These are phyloP conservation scores for Folsomia candida DNA, from an alignment of 2,888 invertebrate species.

Conservation along the genomic window DNA sequence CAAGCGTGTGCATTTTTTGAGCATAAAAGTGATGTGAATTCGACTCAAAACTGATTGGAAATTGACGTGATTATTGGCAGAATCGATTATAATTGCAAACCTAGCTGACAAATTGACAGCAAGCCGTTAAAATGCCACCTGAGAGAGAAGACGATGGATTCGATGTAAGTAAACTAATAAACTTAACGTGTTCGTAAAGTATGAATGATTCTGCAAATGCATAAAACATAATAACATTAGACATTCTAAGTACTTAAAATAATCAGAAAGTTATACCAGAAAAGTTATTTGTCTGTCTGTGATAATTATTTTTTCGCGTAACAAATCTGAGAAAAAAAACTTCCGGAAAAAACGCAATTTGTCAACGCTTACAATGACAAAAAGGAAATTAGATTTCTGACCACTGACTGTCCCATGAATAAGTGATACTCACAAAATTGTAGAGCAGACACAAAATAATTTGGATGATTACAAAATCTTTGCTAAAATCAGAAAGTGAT, in stretches of 20 bases:
- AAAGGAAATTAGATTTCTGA: not conserved
- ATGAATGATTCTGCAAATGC: not conserved
- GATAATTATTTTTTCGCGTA: not conserved
- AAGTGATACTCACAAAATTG: not conserved
- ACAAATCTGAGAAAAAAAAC: too few relatives aligned
- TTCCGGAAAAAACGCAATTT: too few relatives aligned
- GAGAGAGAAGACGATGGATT: constrained; percentile 13
- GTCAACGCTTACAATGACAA: too few relatives aligned
- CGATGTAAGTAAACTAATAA: constrained; percentile 7
- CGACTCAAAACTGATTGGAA: too few relatives aligned
- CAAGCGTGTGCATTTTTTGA: not conserved
- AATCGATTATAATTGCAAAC: not conserved
- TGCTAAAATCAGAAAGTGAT: not conserved
- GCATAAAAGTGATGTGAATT: not conserved
- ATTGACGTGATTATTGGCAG: not conserved
- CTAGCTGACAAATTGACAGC: not conserved
- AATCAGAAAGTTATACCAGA: too few relatives aligned
- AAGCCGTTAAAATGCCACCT: constrained; percentile 4
- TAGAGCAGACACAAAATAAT: not conserved
- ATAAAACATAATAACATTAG: too few relatives aligned
- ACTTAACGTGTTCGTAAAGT: not conserved
- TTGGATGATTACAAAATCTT: constrained; percentile 2
- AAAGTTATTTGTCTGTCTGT: too few relatives aligned
- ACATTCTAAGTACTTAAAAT: too few relatives aligned
- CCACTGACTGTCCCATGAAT: too few relatives aligned